These are phyloP conservation scores for Parnassius glacialis DNA, from an alignment of 2,888 invertebrate genomes.

Conservation along the genomic window DNA sequence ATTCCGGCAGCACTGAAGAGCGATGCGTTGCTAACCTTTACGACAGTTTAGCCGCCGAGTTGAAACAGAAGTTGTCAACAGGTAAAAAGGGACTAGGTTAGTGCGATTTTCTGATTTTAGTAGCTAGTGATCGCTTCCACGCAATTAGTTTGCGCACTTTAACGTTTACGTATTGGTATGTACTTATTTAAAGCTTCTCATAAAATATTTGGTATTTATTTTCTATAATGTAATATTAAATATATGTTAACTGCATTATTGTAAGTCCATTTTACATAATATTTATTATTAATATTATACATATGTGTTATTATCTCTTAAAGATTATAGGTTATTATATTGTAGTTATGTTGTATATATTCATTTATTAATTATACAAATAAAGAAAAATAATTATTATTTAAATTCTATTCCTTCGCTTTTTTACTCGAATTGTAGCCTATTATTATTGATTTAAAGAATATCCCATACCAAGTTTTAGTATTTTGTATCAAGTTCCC, in stretches of 20 bases:
- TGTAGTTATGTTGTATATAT: too few relatives aligned
- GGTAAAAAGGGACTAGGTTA: conserved; percentile 78
- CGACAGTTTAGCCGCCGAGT: conserved; percentile 94
- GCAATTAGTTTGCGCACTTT: conserved; percentile 39
- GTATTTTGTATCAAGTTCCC: neutral
- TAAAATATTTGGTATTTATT: too few relatives aligned
- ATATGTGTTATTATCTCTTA: too few relatives aligned
- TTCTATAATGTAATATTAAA: too few relatives aligned
- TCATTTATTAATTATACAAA: too few relatives aligned
- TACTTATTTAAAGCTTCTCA: conserved; percentile 21
- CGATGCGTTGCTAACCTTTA: conserved; percentile 88
- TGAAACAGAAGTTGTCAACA: conserved; percentile 84
- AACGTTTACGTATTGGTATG: conserved; percentile 36
- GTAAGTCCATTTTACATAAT: too few relatives aligned
- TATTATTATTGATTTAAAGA: too few relatives aligned
- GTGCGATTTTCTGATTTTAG: conserved; percentile 43
- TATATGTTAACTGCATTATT: too few relatives aligned
- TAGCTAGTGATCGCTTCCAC: conserved; percentile 43
- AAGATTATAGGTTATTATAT: too few relatives aligned
- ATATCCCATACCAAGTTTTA: too few relatives aligned
- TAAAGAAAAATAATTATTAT: neutral
- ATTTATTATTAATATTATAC: too few relatives aligned
- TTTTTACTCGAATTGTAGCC: too few relatives aligned
- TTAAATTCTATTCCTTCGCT: neutral
- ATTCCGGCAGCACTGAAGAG: conserved; percentile 86